Evolutionary conservation across 2,797 vertebrate genomes (phyloP).

Genomic region (Premnoplex brunnescens): DNA sequence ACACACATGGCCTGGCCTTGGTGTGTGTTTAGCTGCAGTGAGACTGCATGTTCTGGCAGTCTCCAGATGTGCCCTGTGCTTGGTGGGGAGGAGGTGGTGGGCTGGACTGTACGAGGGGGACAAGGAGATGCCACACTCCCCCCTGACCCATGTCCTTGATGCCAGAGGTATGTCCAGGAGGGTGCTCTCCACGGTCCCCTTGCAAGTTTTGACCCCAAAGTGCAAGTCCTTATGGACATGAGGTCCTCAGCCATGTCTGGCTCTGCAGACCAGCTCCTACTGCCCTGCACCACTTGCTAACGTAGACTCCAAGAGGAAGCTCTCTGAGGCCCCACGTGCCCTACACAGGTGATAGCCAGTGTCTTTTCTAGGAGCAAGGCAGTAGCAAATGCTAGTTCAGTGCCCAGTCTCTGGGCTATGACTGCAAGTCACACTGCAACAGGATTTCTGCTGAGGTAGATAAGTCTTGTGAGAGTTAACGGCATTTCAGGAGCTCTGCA

Average conservation of each 20-base stretch:
- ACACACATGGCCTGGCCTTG: accelerated
- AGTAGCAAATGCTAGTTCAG: background rate
- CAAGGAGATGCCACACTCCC: accelerated
- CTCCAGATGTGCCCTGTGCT: accelerated
- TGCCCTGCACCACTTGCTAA: background rate
- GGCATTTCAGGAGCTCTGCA: background rate
- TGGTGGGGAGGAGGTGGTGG: background rate
- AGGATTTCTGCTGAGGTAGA: background rate
- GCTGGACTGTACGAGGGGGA: background rate
- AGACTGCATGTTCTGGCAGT: background rate
- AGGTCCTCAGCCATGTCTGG: background rate
- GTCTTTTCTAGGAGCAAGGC: background rate
- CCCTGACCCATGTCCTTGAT: background rate
- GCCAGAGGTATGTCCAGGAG: background rate
- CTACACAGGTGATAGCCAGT: background rate
- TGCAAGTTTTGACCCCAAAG: background rate
- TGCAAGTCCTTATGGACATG: background rate
- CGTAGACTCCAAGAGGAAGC: background rate
- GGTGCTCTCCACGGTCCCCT: accelerated
- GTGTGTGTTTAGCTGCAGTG: background rate
- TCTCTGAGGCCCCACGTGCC: accelerated
- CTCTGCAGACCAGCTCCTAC: background rate
- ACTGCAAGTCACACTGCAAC: background rate
- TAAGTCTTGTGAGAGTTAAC: background rate
- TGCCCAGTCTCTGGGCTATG: background rate